A percentile compares a stretch with the other conserved stretches of the same genome.
phyloP scores from a whole-genome alignment of 2,888 invertebrate species.

The Mystacides longicornis region DNA sequence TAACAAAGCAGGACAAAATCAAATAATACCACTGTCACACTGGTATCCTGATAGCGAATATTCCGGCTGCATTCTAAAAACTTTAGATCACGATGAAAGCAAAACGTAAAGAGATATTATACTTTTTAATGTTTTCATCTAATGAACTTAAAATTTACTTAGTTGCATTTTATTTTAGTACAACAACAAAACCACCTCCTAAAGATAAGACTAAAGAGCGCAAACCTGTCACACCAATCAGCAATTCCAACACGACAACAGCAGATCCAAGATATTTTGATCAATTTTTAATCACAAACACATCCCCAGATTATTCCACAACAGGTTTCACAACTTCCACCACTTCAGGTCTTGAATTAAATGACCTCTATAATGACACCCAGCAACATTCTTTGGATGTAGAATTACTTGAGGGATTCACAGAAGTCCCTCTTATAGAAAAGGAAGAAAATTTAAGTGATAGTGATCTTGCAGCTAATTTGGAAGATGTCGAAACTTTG shows the following conservation, averaged over 20 bases:
- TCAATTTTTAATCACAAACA: conserved; percentile 36
- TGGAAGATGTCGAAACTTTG: conserved; percentile 46
- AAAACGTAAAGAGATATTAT: conserved; percentile 5
- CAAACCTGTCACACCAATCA: conserved; percentile 14
- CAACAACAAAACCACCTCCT: conserved; percentile 28
- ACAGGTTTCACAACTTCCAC: neutral
- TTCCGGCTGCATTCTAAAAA: conserved; percentile 53
- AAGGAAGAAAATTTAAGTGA: conserved; percentile 31
- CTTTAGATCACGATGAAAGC: conserved; percentile 13
- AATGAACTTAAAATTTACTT: conserved; percentile 1
- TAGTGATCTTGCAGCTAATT: conserved; percentile 34
- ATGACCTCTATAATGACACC: conserved; percentile 28
- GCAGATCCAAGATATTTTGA: conserved; percentile 40
- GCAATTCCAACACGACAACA: conserved; percentile 34
- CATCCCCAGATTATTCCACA: conserved; percentile 1
- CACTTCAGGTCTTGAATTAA: conserved; percentile 3
- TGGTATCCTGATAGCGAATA: conserved; percentile 50
- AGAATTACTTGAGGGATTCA: conserved; percentile 33
- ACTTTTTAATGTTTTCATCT: neutral
- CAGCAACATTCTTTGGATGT: conserved; percentile 33
- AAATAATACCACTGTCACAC: conserved; percentile 68
- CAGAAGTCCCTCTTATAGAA: conserved; percentile 37
- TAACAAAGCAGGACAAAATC: conserved; percentile 61
- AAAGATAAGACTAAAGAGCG: conserved; percentile 17
- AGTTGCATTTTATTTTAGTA: conserved; percentile 21